These are phyloP conservation scores for Forbesichthys papilliferus DNA, from an alignment of 2,113 vertebrate species.

Conservation along the genomic window DNA sequence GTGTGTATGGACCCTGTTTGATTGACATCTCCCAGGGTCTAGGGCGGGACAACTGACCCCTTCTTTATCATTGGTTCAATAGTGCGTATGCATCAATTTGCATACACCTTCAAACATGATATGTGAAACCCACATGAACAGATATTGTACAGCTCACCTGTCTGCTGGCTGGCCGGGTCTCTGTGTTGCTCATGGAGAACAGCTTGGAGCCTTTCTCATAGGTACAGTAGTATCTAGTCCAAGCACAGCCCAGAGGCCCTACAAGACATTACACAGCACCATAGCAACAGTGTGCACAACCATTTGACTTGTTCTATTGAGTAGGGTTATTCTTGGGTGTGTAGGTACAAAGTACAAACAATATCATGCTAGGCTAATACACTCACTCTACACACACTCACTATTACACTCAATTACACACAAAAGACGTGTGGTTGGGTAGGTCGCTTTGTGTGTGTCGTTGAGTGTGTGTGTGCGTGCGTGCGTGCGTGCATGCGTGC, in stretches of 20 bases:
- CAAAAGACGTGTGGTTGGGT: neutral
- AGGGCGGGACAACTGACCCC: too few species aligned
- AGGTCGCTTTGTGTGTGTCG: neutral
- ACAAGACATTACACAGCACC: neutral
- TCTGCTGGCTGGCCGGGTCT: slow-evolving; percentile 89
- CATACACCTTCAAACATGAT: too few species aligned
- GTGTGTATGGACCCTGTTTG: too few species aligned
- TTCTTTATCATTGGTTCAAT: too few species aligned
- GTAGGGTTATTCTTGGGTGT: too few species aligned
- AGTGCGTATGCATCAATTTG: too few species aligned
- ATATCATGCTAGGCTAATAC: too few species aligned
- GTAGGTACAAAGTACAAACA: too few species aligned
- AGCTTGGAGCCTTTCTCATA: slow-evolving; percentile 93
- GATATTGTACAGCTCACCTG: slow-evolving; percentile 76
- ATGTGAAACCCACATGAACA: slow-evolving; percentile 2
- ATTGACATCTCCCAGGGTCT: too few species aligned
- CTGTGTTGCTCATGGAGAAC: slow-evolving; percentile 92
- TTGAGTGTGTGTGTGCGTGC: neutral
- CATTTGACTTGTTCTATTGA: too few species aligned
- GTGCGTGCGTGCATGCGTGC: neutral
- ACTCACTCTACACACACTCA: too few species aligned
- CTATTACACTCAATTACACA: neutral
- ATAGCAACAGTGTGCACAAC: too few species aligned
- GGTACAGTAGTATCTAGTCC: slow-evolving; percentile 95
- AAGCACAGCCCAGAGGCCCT: slow-evolving; percentile 95